Conservation (phyloP, 2,797 vertebrate species). For the Bradypus variegatus region DNA sequence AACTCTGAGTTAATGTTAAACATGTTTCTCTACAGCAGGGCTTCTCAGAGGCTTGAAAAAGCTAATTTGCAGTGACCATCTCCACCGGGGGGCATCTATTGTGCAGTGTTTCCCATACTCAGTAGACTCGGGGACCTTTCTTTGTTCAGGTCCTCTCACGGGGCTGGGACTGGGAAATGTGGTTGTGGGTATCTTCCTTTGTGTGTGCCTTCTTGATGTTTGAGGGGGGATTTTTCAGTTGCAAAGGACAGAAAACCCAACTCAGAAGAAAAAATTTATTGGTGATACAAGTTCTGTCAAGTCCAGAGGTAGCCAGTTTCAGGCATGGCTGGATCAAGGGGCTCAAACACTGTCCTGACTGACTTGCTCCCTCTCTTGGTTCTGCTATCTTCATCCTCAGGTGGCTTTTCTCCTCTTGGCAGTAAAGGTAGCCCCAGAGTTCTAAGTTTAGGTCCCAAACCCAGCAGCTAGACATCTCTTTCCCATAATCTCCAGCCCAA, state of each 20-base stretch:
- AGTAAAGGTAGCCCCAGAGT: background rate
- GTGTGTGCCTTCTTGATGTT: background rate
- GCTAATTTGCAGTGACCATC: background rate
- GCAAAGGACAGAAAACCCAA: background rate
- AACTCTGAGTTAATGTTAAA: slow-evolving; percentile 28
- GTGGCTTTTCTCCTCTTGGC: background rate
- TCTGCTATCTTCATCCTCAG: background rate
- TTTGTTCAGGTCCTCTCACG: background rate
- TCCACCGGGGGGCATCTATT: background rate
- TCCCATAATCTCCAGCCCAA: background rate
- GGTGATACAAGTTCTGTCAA: background rate
- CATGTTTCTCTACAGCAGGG: background rate
- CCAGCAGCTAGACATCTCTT: background rate
- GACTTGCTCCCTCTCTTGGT: background rate
- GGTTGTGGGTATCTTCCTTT: background rate
- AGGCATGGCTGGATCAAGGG: background rate
- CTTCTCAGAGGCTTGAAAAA: background rate
- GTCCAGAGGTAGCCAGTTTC: background rate
- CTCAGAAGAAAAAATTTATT: background rate
- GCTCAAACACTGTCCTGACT: background rate
- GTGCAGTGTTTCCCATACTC: background rate
- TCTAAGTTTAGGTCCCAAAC: background rate
- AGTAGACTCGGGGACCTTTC: background rate
- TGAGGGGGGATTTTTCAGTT: background rate
- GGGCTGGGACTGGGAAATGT: background rate